Evolutionary conservation across 2,113 vertebrate species (phyloP), one percentile per base, ranked within the genome.

Genomic region (Colossoma macropomum): DNA sequence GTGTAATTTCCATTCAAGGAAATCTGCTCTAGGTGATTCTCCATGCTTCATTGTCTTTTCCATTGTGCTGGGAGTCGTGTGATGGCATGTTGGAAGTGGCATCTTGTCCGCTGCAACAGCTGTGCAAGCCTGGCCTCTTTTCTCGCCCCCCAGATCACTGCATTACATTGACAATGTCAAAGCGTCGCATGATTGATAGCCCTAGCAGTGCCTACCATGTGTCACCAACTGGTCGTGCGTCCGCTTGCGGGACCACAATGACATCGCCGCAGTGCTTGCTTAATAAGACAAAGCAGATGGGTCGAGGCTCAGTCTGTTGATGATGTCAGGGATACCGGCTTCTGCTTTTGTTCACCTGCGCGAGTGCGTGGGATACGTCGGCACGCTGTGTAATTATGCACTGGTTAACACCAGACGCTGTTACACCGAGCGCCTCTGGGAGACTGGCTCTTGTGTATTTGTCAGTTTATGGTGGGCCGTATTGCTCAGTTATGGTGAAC

Each of bases 51-150:
- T 75, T 77, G 75, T 77, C 59, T 56, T 60, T 72, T 45, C 63
- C 50, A 12, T 79, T 28, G 28, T 60, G 16, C 63, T 66, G 72
- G n/a, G 28, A 63, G 76, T 68, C 27, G 30, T 75, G 50, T 71
- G 77, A 72, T 54, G 72, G 30, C 32, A 83, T 73, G 45, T 62
- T 32, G 68, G 41, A 65, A 45, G 59, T 71, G 71, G 48, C 48
- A 50, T 68, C 62, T 63, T 68, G 66, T 75, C n/a, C 15, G 9
- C 89, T 88, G 91, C 83, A 79, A 84, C 71, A 87, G 92, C 91
- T 89, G 89, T 89, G 75, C 68, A 88, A 87, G 88, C 86, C 70
- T 83, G 5, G 88, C 85, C 68, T 81, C 2, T n/a, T 38, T 32
- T 10, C 8, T 28, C 66, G 32, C 38, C 34, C 21, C 68, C 68